Conservation (phyloP, 2,113 vertebrate species). For the Limnothrissa miodon region DNA sequence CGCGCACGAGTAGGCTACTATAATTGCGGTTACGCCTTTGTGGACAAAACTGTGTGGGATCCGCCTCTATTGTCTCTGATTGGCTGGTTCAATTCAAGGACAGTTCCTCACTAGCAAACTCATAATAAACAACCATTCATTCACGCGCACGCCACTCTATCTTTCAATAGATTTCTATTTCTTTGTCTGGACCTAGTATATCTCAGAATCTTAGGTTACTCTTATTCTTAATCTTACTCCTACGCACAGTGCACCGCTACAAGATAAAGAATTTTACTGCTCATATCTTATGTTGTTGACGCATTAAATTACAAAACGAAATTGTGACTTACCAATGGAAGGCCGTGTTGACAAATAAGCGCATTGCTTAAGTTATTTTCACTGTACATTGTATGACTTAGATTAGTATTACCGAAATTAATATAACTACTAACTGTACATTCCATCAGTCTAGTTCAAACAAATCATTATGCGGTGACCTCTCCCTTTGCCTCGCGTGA, state of each 20-base stretch:
- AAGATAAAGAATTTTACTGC: no score
- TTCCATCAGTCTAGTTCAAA: neutral
- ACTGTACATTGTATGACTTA: no score
- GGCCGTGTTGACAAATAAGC: no score
- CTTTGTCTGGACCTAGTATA: neutral
- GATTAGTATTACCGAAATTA: neutral
- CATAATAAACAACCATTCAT: neutral
- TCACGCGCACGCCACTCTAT: neutral
- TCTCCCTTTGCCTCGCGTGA: neutral
- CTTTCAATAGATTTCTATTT: neutral
- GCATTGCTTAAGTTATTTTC: no score
- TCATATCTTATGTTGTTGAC: no score
- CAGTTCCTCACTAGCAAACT: neutral
- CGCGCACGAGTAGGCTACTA: slow-evolving; percentile 11
- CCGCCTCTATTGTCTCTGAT: slow-evolving; percentile 62
- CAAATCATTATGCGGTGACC: neutral
- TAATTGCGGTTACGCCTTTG: slow-evolving; percentile 51
- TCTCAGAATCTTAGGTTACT: no score
- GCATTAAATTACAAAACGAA: no score
- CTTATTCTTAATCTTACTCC: no score
- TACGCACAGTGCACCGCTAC: no score
- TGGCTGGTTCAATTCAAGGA: slow-evolving; percentile 44
- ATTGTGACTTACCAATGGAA: no score
- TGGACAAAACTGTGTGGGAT: slow-evolving; percentile 52
- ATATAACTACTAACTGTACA: neutral